Conservation (phyloP, 2,113 vertebrate genomes). For the Nibea coibor region DNA sequence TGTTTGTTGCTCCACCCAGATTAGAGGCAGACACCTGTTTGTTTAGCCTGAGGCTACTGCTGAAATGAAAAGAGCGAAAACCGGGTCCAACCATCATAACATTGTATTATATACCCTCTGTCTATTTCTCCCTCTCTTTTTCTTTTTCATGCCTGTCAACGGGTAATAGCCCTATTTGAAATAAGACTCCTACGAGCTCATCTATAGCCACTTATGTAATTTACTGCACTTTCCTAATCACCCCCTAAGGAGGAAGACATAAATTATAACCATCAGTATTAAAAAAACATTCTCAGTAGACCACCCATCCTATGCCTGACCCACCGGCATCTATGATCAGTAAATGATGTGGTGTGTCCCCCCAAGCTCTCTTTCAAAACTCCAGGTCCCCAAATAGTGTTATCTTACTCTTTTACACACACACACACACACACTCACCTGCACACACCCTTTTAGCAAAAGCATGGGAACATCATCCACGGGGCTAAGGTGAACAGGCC, state of each 20-base stretch:
- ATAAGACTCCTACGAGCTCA: conserved; percentile 49
- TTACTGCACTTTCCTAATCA: conserved; percentile 60
- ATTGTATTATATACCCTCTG: conserved; percentile 28
- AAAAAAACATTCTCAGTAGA: conserved; percentile 40
- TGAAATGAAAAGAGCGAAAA: conserved; percentile 41
- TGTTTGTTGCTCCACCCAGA: conserved; percentile 56
- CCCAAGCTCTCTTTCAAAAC: neutral
- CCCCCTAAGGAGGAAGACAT: conserved; percentile 45
- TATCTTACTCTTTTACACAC: conserved; percentile 3
- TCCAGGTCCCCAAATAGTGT: neutral
- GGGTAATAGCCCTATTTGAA: conserved; percentile 54
- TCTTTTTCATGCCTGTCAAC: conserved; percentile 40
- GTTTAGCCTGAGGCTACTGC: conserved; percentile 45
- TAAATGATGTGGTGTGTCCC: conserved; percentile 18
- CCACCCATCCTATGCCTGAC: conserved; percentile 44
- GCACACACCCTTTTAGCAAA: conserved; percentile 36
- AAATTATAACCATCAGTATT: conserved; percentile 58
- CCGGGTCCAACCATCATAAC: conserved; percentile 41
- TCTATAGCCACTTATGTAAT: conserved; percentile 62
- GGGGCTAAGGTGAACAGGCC: conserved; percentile 33
- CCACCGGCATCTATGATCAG: conserved; percentile 53
- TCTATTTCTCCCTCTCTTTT: conserved; percentile 23
- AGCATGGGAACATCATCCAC: conserved; percentile 53
- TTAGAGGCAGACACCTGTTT: conserved; percentile 68
- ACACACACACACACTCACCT: conserved; percentile 40